These are phyloP conservation scores for Cheumatopsyche charites DNA, from an alignment of 1,140 invertebrate species.

Conservation along the genomic window DNA sequence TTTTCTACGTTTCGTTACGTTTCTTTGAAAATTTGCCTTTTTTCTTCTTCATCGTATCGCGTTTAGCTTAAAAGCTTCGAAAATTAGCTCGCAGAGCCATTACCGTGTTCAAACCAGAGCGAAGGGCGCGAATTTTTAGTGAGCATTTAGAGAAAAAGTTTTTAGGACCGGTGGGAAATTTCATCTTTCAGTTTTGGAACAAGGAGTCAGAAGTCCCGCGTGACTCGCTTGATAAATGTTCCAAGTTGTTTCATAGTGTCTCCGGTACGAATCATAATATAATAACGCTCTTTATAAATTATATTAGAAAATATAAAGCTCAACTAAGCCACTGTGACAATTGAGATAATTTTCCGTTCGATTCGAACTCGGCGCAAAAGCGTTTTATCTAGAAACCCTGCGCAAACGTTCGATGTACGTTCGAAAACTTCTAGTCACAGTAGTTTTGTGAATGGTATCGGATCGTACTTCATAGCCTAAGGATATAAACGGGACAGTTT, in stretches of 20 bases:
- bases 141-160: constrained; percentile 33
- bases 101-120: constrained; percentile 1
- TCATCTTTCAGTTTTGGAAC: constrained; percentile 12
- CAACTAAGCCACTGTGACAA: too few species aligned
- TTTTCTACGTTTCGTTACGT: background rate
- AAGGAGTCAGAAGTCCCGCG: constrained; percentile 26
- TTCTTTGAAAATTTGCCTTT: background rate
- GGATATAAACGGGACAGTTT: constrained; percentile 14
- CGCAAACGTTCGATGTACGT: background rate
- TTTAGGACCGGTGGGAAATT: constrained; percentile 2
- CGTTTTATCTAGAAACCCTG: constrained; percentile 18
- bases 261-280: constrained; percentile 24
- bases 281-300: too few species aligned
- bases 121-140: constrained; percentile 27
- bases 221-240: constrained; percentile 33
- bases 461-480: background rate
- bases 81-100: constrained; percentile 19
- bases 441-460: too few species aligned
- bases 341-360: too few species aligned
- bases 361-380: too few species aligned
- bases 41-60: background rate
- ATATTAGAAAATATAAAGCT: too few species aligned
- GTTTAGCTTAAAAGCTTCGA: constrained; percentile 26
- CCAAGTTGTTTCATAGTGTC: constrained; percentile 28
- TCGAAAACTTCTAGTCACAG: too few species aligned